Conservation (phyloP, 2,113 vertebrate species). For the Gadus chalcogrammus region DNA sequence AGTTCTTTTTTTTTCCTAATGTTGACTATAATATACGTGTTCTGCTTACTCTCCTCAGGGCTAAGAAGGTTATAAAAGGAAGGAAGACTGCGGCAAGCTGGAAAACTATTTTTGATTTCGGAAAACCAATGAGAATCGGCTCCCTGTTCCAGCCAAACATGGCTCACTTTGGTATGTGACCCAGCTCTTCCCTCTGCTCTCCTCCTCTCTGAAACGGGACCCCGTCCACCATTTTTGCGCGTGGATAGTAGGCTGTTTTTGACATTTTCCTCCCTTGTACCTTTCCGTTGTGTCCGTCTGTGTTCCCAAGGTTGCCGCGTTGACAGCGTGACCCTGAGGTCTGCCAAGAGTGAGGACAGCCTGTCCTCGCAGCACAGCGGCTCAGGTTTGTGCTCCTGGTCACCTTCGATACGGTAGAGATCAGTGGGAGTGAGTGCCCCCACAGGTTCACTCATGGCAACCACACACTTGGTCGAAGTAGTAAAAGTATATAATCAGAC, state of each 20-base stretch:
- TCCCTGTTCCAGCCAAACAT: conserved; percentile 58
- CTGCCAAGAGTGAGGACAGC: conserved; percentile 80
- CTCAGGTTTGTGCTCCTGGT: conserved; percentile 53
- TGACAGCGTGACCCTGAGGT: conserved; percentile 75
- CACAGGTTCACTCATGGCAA: too few relatives aligned
- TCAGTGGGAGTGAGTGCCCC: too few relatives aligned
- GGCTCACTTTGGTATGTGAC: conserved; percentile 49
- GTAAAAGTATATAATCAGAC: too few relatives aligned
- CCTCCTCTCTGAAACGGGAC: too few relatives aligned
- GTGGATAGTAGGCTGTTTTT: too few relatives aligned
- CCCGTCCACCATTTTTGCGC: neutral
- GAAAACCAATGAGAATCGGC: conserved; percentile 63
- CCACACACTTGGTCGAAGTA: too few relatives aligned
- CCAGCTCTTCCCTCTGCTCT: too few relatives aligned
- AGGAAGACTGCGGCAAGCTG: conserved; percentile 75
- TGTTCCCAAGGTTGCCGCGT: conserved; percentile 52
- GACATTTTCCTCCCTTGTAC: neutral
- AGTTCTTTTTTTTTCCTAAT: too few relatives aligned
- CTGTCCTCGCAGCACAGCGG: conserved; percentile 77
- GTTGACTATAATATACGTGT: neutral
- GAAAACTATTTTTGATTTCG: conserved; percentile 80
- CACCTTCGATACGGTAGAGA: too few relatives aligned
- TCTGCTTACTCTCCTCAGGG: conserved; percentile 35
- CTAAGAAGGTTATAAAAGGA: conserved; percentile 65
- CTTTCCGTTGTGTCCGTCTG: neutral